Percentiles rank a stretch among this genome's conserved stretches.
Conservation (phyloP, 2,888 invertebrate genomes). For the Schizaphis graminum region DNA sequence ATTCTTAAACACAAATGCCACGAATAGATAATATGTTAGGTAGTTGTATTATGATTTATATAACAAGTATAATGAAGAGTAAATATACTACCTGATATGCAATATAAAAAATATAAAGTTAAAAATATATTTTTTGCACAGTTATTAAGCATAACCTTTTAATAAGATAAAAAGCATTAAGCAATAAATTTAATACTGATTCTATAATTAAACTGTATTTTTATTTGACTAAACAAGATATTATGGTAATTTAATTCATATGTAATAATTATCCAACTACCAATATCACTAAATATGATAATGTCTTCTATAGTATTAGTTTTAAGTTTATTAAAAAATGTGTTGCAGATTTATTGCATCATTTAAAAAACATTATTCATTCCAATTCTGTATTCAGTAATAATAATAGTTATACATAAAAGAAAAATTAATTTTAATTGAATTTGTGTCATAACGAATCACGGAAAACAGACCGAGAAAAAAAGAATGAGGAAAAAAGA, state of each 20-base stretch:
- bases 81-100: too few species aligned
- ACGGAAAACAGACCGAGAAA: not conserved
- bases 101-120: too few species aligned
- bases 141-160: not conserved
- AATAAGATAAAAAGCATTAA: not conserved
- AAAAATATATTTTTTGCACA: not conserved
- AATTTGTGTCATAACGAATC: not conserved
- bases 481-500: not conserved
- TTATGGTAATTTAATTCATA: not conserved
- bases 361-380: not conserved
- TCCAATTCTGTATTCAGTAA: not conserved
- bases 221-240: not conserved
- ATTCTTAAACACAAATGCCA: not conserved
- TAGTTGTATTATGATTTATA: not conserved
- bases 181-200: not conserved
- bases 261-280: not conserved
- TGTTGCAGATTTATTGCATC: not conserved
- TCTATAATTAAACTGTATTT: not conserved
- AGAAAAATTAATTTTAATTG: not conserved
- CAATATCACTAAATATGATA: too few species aligned
- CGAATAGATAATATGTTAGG: not conserved
- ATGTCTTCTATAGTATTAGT: not conserved
- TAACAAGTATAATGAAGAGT: too few species aligned
- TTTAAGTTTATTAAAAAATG: not conserved
- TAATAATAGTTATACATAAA: not conserved